These are phyloP conservation scores for Sphaeridia pumilis DNA, from an alignment of 2,888 invertebrate genomes.

Conservation along the genomic window DNA sequence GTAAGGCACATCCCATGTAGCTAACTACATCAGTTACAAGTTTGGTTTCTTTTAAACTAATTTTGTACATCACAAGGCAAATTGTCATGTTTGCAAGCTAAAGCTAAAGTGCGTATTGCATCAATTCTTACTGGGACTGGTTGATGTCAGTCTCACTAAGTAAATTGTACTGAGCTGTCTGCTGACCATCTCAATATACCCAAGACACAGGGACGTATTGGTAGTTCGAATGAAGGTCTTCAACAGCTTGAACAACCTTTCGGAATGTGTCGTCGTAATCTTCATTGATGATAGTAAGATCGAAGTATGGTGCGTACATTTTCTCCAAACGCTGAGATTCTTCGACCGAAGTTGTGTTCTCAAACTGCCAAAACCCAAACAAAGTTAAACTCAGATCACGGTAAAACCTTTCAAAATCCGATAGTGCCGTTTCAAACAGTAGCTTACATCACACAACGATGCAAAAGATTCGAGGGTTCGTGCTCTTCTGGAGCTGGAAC, in stretches of 20 bases:
- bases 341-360: conserved; percentile 57
- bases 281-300: conserved; percentile 78
- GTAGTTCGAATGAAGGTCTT: conserved; percentile 78
- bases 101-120: no score
- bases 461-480: conserved; percentile 84
- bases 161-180: no score
- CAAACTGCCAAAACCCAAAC: neutral
- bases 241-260: conserved; percentile 76
- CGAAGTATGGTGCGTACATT: conserved; percentile 87
- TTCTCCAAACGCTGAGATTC: conserved; percentile 82
- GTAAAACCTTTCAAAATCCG: no score
- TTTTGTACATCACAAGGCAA: no score
- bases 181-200: conserved; percentile 89
- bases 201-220: conserved; percentile 98
- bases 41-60: no score
- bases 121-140: no score
- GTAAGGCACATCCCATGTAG: no score
- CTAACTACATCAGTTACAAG: no score
- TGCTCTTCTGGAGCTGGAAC: conserved; percentile 83
- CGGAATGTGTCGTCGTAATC: conserved; percentile 87
- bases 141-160: no score
- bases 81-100: no score
- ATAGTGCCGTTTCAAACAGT: no score
- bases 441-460: conserved; percentile 74
- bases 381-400: neutral